These are phyloP conservation scores for Cynopterus sphinx DNA, from an alignment of 2,797 vertebrate genomes.

Conservation along the genomic window DNA sequence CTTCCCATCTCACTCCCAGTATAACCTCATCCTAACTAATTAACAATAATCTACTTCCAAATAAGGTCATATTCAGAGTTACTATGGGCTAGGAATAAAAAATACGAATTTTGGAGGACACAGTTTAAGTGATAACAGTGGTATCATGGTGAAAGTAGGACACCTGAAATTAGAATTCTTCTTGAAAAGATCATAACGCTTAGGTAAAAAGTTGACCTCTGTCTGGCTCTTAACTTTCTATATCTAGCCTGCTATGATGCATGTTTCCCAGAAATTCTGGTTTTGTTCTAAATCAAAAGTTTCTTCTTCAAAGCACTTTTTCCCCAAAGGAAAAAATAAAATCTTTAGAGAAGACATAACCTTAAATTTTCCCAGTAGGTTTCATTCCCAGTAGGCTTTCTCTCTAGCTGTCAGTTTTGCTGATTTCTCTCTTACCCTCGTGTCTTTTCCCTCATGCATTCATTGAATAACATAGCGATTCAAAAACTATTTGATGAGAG, in stretches of 20 bases:
- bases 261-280: neutral
- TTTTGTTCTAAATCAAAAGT: slow-evolving; percentile 47
- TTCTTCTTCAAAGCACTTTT: slow-evolving; percentile 46
- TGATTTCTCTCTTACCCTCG: neutral
- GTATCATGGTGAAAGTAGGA: neutral
- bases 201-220: neutral
- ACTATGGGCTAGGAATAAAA: neutral
- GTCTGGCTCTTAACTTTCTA: neutral
- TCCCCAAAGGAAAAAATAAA: neutral
- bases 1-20: neutral
- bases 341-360: neutral
- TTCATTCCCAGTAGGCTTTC: neutral
- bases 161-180: slow-evolving; percentile 23
- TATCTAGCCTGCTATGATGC: neutral
- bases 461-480: neutral
- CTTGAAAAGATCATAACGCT: slow-evolving; percentile 17
- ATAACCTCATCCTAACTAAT: neutral
- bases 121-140: neutral
- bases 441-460: neutral
- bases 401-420: neutral
- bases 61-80: neutral
- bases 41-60: neutral
- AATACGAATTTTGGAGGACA: neutral
- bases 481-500: neutral
- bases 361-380: neutral